Evolutionary conservation across 2,797 vertebrate genomes (phyloP).

Genomic region (Aldrovandia affinis): DNA sequence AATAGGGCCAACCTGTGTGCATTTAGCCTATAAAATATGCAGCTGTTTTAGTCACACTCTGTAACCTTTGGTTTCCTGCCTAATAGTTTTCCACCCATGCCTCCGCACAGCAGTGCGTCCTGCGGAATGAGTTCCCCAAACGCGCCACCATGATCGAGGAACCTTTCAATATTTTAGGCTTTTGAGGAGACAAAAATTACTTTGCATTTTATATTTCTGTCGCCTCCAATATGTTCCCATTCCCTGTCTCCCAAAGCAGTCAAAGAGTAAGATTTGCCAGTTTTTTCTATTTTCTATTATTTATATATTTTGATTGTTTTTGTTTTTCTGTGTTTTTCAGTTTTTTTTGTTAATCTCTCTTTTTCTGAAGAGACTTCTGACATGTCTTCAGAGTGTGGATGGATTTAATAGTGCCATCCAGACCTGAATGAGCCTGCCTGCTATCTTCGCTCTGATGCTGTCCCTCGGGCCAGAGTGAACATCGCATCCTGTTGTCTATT

Average conservation of each 20-base stretch:
- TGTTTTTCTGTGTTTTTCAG: background rate
- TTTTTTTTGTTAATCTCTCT: background rate
- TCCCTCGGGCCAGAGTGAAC: slow-evolving; percentile 4
- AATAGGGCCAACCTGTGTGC: background rate
- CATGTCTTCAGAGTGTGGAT: slow-evolving; percentile 4
- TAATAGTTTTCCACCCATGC: background rate
- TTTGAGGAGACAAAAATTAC: background rate
- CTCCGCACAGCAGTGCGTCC: background rate
- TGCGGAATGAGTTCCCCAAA: background rate
- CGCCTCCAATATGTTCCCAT: background rate
- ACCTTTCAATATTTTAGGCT: background rate
- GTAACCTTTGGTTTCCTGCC: background rate
- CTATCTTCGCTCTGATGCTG: slow-evolving; percentile 14
- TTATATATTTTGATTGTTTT: no score
- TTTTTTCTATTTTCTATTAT: slow-evolving; percentile 12
- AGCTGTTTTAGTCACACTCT: background rate
- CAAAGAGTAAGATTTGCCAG: no score
- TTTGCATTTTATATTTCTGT: slow-evolving; percentile 8
- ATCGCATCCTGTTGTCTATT: slow-evolving; percentile 28
- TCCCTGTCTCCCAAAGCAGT: background rate
- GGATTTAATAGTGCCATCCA: slow-evolving; percentile 29
- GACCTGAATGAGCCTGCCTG: slow-evolving; percentile 13
- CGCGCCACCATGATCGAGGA: background rate
- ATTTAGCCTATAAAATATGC: background rate
- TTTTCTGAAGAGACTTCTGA: slow-evolving; percentile 27